Evolutionary conservation across 1,140 invertebrate species (phyloP).

Genomic region (Papilio polytes): DNA sequence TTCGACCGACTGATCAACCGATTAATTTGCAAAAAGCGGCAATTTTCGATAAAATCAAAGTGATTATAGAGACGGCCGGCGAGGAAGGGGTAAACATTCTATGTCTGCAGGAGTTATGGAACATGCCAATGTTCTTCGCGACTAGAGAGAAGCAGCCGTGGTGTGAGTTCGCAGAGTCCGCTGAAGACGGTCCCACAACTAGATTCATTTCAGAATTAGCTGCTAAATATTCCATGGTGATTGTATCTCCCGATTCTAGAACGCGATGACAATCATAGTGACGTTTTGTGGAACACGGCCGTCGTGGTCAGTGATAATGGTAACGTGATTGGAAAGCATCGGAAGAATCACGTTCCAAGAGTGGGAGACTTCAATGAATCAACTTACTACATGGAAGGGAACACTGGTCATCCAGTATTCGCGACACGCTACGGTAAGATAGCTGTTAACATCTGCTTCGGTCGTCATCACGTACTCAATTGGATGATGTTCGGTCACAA

Average conservation of each 20-base stretch:
- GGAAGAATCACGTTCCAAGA: constrained; percentile 99
- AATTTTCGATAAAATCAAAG: constrained; percentile 91
- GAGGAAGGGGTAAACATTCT: constrained; percentile 94
- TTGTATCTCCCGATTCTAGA: constrained; percentile 98
- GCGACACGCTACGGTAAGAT: constrained; percentile 94
- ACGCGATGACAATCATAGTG: constrained; percentile 93
- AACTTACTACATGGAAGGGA: constrained; percentile 98
- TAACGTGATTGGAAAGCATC: constrained; percentile 95
- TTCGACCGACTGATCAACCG: constrained; percentile 89
- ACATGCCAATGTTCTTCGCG: constrained; percentile 99
- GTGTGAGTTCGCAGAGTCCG: constrained; percentile 98
- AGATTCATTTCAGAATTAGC: constrained; percentile 92
- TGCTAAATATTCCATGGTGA: constrained; percentile 96
- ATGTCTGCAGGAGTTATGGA: constrained; percentile 99
- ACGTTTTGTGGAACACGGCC: constrained; percentile 97
- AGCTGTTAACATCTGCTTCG: constrained; percentile 98
- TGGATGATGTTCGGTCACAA: constrained; percentile 99
- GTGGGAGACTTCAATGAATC: constrained; percentile 99
- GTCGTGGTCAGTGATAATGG: constrained; percentile 97
- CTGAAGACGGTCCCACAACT: constrained; percentile 94
- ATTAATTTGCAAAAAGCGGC: constrained; percentile 92
- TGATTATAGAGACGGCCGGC: constrained; percentile 93
- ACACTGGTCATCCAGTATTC: constrained; percentile 97
- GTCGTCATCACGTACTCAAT: constrained; percentile 98
- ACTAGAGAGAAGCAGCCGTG: constrained; percentile 98